Evolutionary conservation across 2,888 invertebrate species (phyloP), one percentile per base, ranked within the genome.

Genomic region (Drosophila nr. medialis): DNA sequence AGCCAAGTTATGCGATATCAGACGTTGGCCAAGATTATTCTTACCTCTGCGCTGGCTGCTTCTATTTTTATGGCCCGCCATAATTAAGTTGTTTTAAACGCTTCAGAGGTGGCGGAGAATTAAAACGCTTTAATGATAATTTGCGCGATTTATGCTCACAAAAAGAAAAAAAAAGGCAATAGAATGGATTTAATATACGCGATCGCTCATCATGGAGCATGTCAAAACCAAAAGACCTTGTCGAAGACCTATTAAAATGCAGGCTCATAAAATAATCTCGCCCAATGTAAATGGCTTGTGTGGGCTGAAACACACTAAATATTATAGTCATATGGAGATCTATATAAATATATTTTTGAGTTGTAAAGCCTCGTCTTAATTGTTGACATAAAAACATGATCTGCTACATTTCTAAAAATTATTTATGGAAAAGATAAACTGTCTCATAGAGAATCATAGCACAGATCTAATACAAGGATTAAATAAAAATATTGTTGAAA

Each of bases 1-100:
- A 86, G 89, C 86, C 89, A 89, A 86, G 81, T 86, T 89, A 89
- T 89, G 82, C 71, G 82, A 72, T 80, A 77, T 77, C 75, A 75
- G 72, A 67, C 72, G 77, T 49, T 75, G 56, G 60, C 58, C 65
- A 75, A 68, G 78, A 78, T 72, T 66, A 68, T 60, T 73, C 69
- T 66, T 49, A 55, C 64, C 34, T 45, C 36, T 21, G 10, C 48
- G 29, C 42, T 45, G 48, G 34, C 49, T 64, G 62, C 63, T 66
- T 64, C 69, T 68, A 67, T 72, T 66, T 72, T 64, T 80, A 84
- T 87, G 80, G 71, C 75, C 78, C 56, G 36, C 38, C 76, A 83
- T 87, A 84, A 84, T 84, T 84, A 85, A 85, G 83, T 85, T 83
- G 73, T 80, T 67, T 38, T 69, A 56, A 74, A 56, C 34, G 75